Percentiles rank a stretch among this genome's conserved stretches.
These are phyloP conservation scores for Agapornis roseicollis DNA, from an alignment of 2,113 vertebrate species.

Conservation along the genomic window DNA sequence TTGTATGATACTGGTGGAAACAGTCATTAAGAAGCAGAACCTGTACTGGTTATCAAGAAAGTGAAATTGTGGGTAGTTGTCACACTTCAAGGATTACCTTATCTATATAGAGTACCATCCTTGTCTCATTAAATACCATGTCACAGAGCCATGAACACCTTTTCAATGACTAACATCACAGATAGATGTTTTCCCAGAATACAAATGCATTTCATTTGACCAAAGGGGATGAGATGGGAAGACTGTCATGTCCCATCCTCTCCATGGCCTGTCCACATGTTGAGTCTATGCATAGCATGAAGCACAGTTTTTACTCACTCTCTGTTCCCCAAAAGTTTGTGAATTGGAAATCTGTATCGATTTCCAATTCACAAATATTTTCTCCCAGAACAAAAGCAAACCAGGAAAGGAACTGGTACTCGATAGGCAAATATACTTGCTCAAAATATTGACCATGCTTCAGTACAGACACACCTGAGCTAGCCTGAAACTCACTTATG, in stretches of 20 bases:
- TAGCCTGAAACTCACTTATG: neutral
- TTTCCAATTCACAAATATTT: neutral
- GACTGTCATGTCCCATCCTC: neutral
- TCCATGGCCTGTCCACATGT: neutral
- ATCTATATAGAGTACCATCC: neutral
- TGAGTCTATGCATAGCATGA: accelerated
- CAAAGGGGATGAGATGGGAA: neutral
- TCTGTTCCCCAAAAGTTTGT: neutral
- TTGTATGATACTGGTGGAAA: slow-evolving; percentile 5
- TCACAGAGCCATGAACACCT: neutral
- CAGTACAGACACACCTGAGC: neutral
- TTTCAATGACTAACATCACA: neutral
- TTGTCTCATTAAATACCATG: neutral
- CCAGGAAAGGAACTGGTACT: neutral
- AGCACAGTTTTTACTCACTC: neutral
- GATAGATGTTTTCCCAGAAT: neutral
- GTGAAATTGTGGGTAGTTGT: neutral
- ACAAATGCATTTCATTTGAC: neutral
- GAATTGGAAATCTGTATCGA: too few species aligned
- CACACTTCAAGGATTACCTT: neutral
- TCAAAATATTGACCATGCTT: neutral
- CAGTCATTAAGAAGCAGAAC: neutral
- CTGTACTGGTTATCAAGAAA: slow-evolving; percentile 17
- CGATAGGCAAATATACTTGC: neutral
- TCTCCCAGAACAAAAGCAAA: neutral